Evolutionary conservation across 30 jellyfish, hydroid and myxozoan genomes (phyloP), one percentile per base, ranked within the genome.

Genomic region (Aurelia sp.): DNA sequence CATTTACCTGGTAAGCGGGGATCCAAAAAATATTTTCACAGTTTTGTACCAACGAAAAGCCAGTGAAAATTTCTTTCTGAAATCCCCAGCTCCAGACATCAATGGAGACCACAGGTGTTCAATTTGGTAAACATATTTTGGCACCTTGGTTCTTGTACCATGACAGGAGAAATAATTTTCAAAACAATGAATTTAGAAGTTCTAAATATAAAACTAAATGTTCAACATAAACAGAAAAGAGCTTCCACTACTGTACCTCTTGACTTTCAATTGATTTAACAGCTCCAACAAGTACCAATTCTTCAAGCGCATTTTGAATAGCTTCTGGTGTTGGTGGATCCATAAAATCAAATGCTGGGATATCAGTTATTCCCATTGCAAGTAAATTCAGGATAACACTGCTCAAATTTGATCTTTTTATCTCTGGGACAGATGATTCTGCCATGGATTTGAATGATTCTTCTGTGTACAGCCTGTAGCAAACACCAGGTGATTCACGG

Each of bases 401-500:
- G 19, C 96, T 37, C 53, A 90, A 71, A 76, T 78, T 85, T 35
- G 99, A 90, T 52, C 99, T 65, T 74, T 79, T 64, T 3, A 96
- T 90, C 75, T 96, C 99, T 13, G 99, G 99, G 1, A 86, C 86
- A 3, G 98, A 78, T 21, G 92, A 73, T 57, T 86, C 96, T 22
- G 80, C 88, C 17, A 95, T 76, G 1, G 86, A 44, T 20, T 73
- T 64, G 85, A 89, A 95, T 10, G 92, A 57, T 1, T 82, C 90
- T 88, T 95, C 99, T 18, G 99, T 91, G 55, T 86, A 96, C 60
- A 96, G 87, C n/a, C 99, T 90, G 64, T 70, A 96, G 62, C 99
- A 96, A 20, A 73, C 48, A 11, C 99, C 99, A 17, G 98, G 93
- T 48, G 91, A 90, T 61, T 86, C 98, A 22, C 99, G 95, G 27